These are phyloP conservation scores for Alces alces DNA, from an alignment of 2,113 vertebrate species.

Conservation along the genomic window DNA sequence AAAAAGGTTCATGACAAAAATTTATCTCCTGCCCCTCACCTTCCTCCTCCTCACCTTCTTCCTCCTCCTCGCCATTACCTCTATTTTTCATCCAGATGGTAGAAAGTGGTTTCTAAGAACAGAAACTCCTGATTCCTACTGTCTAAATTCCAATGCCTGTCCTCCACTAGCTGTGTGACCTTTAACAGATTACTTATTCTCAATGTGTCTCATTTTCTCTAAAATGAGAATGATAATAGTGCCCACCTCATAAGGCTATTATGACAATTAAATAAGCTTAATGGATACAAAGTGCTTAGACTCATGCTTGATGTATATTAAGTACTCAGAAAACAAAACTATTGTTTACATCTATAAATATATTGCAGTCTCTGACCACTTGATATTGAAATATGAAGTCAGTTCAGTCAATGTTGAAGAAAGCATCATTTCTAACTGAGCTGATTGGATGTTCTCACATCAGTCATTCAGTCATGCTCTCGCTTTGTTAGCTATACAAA, in stretches of 20 bases:
- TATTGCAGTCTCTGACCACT: background rate
- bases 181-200: background rate
- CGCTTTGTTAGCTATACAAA: constrained; percentile 43
- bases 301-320: background rate
- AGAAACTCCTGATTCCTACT: background rate
- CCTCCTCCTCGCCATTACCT: background rate
- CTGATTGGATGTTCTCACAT: background rate
- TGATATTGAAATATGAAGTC: background rate
- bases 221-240: background rate
- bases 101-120: background rate
- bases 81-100: background rate
- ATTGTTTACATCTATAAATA: background rate
- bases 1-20: background rate
- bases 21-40: background rate
- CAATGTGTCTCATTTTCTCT: background rate
- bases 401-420: background rate
- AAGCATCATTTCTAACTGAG: constrained; percentile 27
- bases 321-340: background rate
- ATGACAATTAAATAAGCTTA: background rate
- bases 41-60: background rate
- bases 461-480: background rate
- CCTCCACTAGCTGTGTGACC: background rate
- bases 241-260: background rate
- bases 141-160: background rate
- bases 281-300: background rate